Evolutionary conservation across 2,888 invertebrate genomes (phyloP), one percentile per base, ranked within the genome.

Genomic region (Plagiodera versicolora): DNA sequence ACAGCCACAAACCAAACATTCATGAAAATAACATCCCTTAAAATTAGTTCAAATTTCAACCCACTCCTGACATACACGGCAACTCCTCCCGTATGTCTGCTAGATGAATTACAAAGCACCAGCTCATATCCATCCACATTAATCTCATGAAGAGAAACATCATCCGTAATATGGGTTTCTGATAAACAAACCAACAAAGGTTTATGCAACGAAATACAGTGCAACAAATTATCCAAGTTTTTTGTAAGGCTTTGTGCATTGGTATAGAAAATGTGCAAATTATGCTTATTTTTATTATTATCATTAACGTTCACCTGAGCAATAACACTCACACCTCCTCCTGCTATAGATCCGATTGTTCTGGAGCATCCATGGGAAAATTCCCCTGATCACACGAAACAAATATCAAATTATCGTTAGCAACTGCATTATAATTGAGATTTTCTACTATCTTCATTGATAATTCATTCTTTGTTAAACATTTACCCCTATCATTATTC

Each of bases 31-130:
- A 49, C 49, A 49, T 49, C 49, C 28, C 28, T 49, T 28, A 28
- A 49, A 24, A 49, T 49, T n/a, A 49, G 49, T 24, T 49, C 24
- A n/a, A 49, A 49, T 49, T 49, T 49, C 49, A 49, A 14, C 49
- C 49, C 49, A 49, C 49, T 49, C 28, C 28, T 49, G 49, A 49
- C 28, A 49, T 32, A 32, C 11, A 32, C 11, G 24, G 24, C 24
- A 24, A 24, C 24, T 24, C 24, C 24, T 24, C 24, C 24, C 3
- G 24, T 24, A 24, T 24, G 24, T 24, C 24, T 24, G 24, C 24
- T 24, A 24, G 24, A 24, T 5, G 24, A 24, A 24, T 24, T 24
- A 24, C 24, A 24, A 24, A 24, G 24, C 6, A 24, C 24, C 6
- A 24, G 24, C 24, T 24, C 24, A 24, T 24, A 24, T 24, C 24